A percentile compares a stretch with the other conserved stretches of the same genome.
These are phyloP conservation scores for Melanerpes formicivorus DNA, from an alignment of 2,113 vertebrate genomes.

Conservation along the genomic window DNA sequence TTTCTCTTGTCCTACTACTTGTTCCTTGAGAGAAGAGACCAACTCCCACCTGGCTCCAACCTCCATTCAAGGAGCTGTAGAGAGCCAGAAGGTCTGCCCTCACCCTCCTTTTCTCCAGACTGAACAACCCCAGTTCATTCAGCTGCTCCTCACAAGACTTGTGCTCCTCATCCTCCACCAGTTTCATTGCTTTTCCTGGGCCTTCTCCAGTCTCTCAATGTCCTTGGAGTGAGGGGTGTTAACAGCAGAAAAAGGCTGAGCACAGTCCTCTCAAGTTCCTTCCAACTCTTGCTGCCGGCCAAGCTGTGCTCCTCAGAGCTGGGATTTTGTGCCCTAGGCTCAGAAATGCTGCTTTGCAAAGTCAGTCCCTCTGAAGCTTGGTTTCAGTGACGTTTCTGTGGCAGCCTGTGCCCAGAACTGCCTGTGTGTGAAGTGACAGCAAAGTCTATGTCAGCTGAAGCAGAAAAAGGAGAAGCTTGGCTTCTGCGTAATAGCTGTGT, in stretches of 20 bases:
- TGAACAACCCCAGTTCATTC: no score
- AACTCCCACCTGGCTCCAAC: no score
- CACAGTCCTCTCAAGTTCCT: neutral
- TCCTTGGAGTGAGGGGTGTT: neutral
- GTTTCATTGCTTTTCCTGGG: no score
- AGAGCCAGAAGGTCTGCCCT: no score
- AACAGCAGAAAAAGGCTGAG: accelerated
- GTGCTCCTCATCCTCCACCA: no score
- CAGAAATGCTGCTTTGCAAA: accelerated
- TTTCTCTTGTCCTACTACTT: no score
- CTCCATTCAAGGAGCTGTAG: no score
- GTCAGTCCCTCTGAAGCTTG: neutral
- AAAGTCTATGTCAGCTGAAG: neutral
- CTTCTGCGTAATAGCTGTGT: neutral
- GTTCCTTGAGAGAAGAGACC: no score
- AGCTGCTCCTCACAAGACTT: no score
- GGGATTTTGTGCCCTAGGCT: neutral
- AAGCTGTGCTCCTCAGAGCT: neutral
- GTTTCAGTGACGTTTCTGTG: neutral
- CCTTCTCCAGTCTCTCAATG: no score
- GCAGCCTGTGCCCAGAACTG: slow-evolving; percentile 17
- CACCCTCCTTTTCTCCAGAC: no score
- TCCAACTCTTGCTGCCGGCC: neutral
- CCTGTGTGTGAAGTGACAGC: slow-evolving; percentile 33
- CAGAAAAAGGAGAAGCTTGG: neutral